Base-by-base conservation (phyloP, 1,140 invertebrate genomes). In the Medauroidea extradentata region DNA sequence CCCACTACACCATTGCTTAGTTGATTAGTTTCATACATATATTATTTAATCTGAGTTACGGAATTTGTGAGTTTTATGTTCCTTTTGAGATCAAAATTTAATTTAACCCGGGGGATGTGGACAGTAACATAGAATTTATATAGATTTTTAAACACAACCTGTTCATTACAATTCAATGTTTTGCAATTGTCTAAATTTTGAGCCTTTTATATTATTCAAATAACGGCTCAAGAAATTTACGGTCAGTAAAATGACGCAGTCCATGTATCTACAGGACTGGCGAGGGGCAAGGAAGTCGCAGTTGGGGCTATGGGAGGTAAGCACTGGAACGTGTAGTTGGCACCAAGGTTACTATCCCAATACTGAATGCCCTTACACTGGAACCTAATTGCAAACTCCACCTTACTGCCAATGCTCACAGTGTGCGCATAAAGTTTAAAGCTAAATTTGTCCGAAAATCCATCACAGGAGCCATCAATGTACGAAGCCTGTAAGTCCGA, bases 311-410 rank as follows among this genome's bases (percentile, higher is more conserved):
- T 74, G 58, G 69, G 65, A n/a, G 87, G 83, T 63, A 90, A 72
- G 71, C 89, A 90, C 71, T 91, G 86, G 71, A 93, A 91, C 69
- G 84, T 84, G 71, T 96, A 96, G 77, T 96, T 96, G 18, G 75
- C 75, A 14, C 91, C 90, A 53, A 77, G 75, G 67, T 96, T 96
- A 73, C 86, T 96, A 72, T 96, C 93, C 94, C 94, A 97, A 75
- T 87, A 93, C 67, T 92, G 87, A 57, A 84, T 80, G 3, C 90
- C 91, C 66, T 87, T 86, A 59, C 87, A 89, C 67, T 88, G 84
- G 74, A 91, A 96, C 25, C 89, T 81, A 4, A 94, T 80, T 1
- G 92, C 92, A 59, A 96, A 85, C 70, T 92, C 86, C 9, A 96
- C 69, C 41, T 83, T 81, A 63, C 89, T 83, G 0, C 91, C 91